phyloP scores from a whole-genome alignment of 1,140 invertebrate genomes.

The Lucilia sericata region DNA sequence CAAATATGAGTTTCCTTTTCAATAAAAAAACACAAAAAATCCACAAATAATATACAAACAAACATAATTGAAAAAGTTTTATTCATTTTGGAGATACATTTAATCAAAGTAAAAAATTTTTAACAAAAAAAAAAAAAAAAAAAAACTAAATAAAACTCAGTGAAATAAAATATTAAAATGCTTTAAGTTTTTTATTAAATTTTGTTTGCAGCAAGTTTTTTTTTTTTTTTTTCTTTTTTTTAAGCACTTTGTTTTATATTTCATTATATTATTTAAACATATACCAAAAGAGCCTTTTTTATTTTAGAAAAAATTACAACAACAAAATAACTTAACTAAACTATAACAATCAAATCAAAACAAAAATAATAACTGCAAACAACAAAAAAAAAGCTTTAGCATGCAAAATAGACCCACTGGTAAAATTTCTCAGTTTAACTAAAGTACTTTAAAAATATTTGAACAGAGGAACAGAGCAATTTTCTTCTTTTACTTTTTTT shows the following conservation, averaged over 20 bases:
- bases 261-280: neutral
- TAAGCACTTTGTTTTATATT: neutral
- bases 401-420: slow-evolving; percentile 15
- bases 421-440: slow-evolving; percentile 1
- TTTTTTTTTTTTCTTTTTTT: neutral
- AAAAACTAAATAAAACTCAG: slow-evolving; percentile 3
- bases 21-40: neutral
- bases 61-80: slow-evolving; percentile 12
- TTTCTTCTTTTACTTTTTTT: neutral
- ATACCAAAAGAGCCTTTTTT: neutral
- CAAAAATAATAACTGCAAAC: neutral
- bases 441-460: slow-evolving; percentile 7
- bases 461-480: neutral
- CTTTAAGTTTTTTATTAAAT: slow-evolving; percentile 13
- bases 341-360: neutral
- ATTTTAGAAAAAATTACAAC: neutral
- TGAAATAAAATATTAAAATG: neutral
- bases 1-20: neutral
- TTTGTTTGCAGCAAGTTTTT: neutral
- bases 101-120: neutral
- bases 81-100: slow-evolving; percentile 17
- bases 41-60: neutral
- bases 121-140: neutral
- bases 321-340: neutral
- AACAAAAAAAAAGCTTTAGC: neutral